Evolutionary conservation across 2,888 invertebrate species (phyloP), one percentile per base, ranked within the genome.

Genomic region (Chalcis sispes): DNA sequence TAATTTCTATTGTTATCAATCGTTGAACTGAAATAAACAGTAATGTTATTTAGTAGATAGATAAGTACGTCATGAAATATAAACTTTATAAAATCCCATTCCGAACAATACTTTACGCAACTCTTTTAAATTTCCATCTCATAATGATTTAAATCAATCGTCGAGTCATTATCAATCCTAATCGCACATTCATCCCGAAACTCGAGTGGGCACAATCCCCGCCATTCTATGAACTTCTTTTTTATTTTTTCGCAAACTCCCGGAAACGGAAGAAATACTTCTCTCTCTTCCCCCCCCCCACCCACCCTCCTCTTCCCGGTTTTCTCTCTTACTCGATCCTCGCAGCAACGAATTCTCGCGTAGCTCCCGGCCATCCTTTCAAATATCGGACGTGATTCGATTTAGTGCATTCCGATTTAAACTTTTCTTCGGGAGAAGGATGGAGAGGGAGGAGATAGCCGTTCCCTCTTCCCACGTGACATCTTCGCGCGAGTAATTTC

Each of bases 361-460:
- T 48, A 52, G 50, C 56, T 58, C 48, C 27, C 46, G 56, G 56
- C 48, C 72, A 77, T 70, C 66, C 73, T 71, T 73, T 66, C 77
- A 73, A 77, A 77, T 77, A 74, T 71, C 61, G 85, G 83, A 86
- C 87, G 87, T 87, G 86, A 87, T 86, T 87, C 86, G 86, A 87
- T 87, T 87, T 84, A 83, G 82, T 81, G 83, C 85, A 87, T 86
- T 87, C 87, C 87, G 86, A 85, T 87, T 86, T 84, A 84, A 86
- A 87, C 84, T 86, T 87, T 86, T 79, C 79, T 86, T 85, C 84
- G 25, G n/a, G 54, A 32, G 8, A 18, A n/a, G 15, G 52, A n/a
- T n/a, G 58, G 1, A 25, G 54, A 58, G 40, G 46, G 54, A 10
- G 40, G 50, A 29, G 40, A 32, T n/a, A 25, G n/a, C 13, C 65